Base-by-base conservation (phyloP, 2,113 vertebrate species). In the Oncorhynchus keta region DNA sequence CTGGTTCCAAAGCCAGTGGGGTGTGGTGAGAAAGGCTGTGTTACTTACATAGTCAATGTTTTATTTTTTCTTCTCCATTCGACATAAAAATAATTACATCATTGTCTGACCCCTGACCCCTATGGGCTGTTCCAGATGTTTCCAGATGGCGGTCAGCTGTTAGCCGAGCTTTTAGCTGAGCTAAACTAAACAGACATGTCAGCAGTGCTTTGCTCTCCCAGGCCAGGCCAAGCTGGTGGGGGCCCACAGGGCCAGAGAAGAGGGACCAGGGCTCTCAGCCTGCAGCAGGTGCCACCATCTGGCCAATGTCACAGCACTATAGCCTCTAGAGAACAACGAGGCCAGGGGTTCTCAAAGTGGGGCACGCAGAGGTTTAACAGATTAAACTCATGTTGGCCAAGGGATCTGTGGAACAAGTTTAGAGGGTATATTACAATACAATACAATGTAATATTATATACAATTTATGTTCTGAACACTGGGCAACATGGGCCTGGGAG, bases 41-140 rank as follows among this genome's bases (percentile, higher is more conserved):
- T 51, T 16, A 55, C 51, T 62, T 8, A 62, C 39, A 62, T 22
- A 22, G 13, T n/a, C 2, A 32, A 13, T 45, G 16, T 62, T 16
- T 79, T 74, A 45, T 45, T 45, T 45, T 80, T 74, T 71, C 70
- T 73, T 70, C 49, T n/a, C 59, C 71, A 75, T 68, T 69, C 65
- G 80, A 90, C 83, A 90, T 6, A 35, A 35, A 83, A 80, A 87
- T 28, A 88, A 87, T 91, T 87, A 91, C 89, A 88, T 91, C 89
- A 89, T 81, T 78, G 73, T 5, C 5, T 84, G 85, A 83, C 88
- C 87, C 72, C 32, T 82, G 81, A 83, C 88, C 76, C 77, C 51
- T 72, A 73, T 80, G 81, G 51, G 51, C 14, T 77, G 83, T 80
- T 86, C 84, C 89, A 90, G 87, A 92, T 92, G 90, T 87, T 81